phyloP scores from a whole-genome alignment of 2,888 invertebrate species.

The Lumbricus terrestris region DNA sequence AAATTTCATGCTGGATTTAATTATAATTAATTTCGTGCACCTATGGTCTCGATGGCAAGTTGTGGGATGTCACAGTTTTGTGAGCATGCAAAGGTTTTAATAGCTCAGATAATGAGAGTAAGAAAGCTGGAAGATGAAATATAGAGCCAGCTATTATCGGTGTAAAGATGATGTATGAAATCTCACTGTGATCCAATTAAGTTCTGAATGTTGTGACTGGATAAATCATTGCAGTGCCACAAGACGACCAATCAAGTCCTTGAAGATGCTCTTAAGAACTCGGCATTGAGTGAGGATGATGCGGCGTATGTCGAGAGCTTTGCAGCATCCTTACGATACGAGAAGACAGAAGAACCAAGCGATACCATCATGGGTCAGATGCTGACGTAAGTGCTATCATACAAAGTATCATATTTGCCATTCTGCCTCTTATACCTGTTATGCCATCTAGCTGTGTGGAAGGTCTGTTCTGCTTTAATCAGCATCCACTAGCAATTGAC shows the following conservation, averaged over 20 bases:
- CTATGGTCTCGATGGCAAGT: too few species aligned
- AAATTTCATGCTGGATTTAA: too few species aligned
- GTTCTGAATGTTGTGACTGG: not conserved
- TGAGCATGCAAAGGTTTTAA: too few species aligned
- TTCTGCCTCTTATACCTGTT: not conserved
- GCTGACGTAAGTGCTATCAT: slow-evolving; percentile 16
- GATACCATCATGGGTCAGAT: slow-evolving; percentile 24
- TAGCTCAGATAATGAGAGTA: too few species aligned
- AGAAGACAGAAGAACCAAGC: not conserved
- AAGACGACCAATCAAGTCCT: not conserved
- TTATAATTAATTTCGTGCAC: too few species aligned
- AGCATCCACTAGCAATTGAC: not conserved
- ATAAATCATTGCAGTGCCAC: slow-evolving; percentile 11
- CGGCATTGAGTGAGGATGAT: slow-evolving; percentile 28
- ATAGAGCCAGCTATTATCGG: too few species aligned
- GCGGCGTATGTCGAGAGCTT: slow-evolving; percentile 32
- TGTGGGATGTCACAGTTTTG: too few species aligned
- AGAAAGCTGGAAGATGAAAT: too few species aligned
- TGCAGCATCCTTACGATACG: slow-evolving; percentile 18
- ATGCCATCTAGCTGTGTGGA: not conserved
- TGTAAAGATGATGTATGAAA: too few species aligned
- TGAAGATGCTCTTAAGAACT: slow-evolving; percentile 20
- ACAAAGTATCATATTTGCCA: not conserved
- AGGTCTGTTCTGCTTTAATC: not conserved
- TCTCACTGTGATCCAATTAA: too few species aligned